Base-by-base conservation (phyloP, 92 coral and sea anemone genomes). In the Bergia sp. region DNA sequence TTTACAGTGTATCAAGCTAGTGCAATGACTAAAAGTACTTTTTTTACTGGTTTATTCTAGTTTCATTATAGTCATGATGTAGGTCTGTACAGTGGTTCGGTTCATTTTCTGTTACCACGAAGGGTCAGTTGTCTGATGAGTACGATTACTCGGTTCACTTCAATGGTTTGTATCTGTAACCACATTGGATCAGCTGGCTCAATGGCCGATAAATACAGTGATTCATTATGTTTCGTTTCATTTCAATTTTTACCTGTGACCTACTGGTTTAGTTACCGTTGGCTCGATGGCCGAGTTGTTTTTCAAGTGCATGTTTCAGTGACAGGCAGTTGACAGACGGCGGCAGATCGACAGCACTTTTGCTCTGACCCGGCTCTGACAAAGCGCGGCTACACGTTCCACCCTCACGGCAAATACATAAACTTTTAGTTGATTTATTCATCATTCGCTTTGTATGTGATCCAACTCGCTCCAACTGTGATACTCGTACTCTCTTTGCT, bases 301-400 rank as follows among this genome's bases (percentile, higher is more conserved):
- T 55, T 55, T 55, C 64, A 55, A 55, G 64, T 55, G 64, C 64
- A 55, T 55, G 75, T 69, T 69, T 69, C 75, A 69, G 6, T 23
- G 29, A 69, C 75, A 69, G 75, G 64, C 64, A 55, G 64, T 55
- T 4, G 1, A 69, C 75, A 69, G 36, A 12, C 36, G 36, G 74
- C 74, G n/a, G 6, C 37, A 69, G 37, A 55, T 69, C 37, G 75
- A 69, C 75, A 69, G 1, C 64, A 69, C 75, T 69, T 69, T 69
- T 69, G 75, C 23, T 69, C 75, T 4, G 75, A 69, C 75, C 75
- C 75, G 75, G 75, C 75, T 69, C 75, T 69, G 75, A 69, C 75
- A 69, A 69, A 69, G 75, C 75, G 75, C n/a, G n/a, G 2, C 75
- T 69, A 69, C 75, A 69, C 75, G 7, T 69, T 69, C 75, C 75